Conservation (phyloP, 2,797 vertebrate species). For the Pagetopsis macropterus region DNA sequence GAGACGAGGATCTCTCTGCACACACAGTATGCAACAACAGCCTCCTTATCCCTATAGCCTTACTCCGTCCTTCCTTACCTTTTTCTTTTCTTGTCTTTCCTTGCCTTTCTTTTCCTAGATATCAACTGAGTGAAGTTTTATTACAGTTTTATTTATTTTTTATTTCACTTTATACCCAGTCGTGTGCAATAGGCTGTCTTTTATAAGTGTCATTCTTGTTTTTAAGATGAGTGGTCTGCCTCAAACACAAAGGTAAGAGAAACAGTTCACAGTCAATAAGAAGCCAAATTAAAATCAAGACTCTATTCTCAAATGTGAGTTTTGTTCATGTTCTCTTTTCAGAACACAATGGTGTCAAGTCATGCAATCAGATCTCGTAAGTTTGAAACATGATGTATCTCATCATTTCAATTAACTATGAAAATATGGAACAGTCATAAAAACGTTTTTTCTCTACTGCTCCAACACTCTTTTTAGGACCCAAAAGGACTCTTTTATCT, state of each 20-base stretch:
- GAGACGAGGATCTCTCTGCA: constrained; percentile 77
- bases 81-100: background rate
- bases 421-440: background rate
- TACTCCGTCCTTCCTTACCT: background rate
- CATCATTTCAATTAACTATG: background rate
- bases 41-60: background rate
- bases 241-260: constrained; percentile 57
- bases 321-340: constrained; percentile 27
- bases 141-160: background rate
- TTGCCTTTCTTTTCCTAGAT: constrained; percentile 7
- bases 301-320: background rate
- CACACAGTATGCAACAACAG: constrained; percentile 62
- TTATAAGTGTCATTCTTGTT: constrained; percentile 40
- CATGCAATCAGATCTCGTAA: constrained; percentile 52
- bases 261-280: background rate
- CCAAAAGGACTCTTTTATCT: background rate
- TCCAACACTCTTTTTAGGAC: constrained; percentile 48
- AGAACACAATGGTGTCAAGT: constrained; percentile 13
- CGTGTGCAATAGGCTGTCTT: background rate
- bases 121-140: background rate
- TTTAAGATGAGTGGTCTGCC: constrained; percentile 54
- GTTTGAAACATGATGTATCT: constrained; percentile 20
- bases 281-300: constrained; percentile 4
- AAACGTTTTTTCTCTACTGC: background rate
- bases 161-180: background rate